Base-by-base conservation (phyloP, 37 sponge, comb jelly and placozoan species). In the Halichondria panicea region DNA sequence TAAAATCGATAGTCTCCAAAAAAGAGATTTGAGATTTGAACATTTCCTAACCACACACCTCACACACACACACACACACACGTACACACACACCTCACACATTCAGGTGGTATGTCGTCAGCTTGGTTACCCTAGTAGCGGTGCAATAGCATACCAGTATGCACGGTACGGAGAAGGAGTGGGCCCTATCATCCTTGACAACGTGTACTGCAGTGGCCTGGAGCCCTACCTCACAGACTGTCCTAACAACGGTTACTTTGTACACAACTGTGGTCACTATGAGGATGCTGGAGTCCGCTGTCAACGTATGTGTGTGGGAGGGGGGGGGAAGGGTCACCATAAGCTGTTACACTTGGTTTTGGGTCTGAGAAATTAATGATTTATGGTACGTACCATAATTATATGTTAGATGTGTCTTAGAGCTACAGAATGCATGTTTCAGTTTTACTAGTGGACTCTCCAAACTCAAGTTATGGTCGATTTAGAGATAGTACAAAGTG, bases 161-260 rank as follows among this genome's bases (percentile, higher is more conserved):
- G 74, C 84, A 19, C 45, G 36, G 35, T 84, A 52, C 70, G 84
- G 84, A 15, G 71, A 71, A 45, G 84, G 84, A 1, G 35, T 67
- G 1, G 81, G 75, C 13, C 72, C 74, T 11, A 86, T 74, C 45
- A 43, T 80, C 8, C 56, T 88, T 6, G 88, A 88, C 55, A 54
- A 88, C 34, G 88, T 88, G 59, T 30, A 12, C 55, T 88, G 88
- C 40, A 41, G 3, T 0, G 82, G 82, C 11, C 43, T 58, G 12
- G 82, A 88, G 56, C 45, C 34, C 46, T 82, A 75, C 39, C 66
- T 88, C 42, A 45, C 71, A 0, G 82, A 88, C 78, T 88, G 88
- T 41, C 41, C 68, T 24, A 74, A 63, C 46, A 61, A 27, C 21
- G 68, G 42, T 13, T 70, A 62, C 34, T 72, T 43, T 36, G 24